A percentile compares a stretch with the other conserved stretches of the same genome.
Evolutionary conservation across 2,797 vertebrate genomes (phyloP).

Genomic region (Pitangus sulphuratus): DNA sequence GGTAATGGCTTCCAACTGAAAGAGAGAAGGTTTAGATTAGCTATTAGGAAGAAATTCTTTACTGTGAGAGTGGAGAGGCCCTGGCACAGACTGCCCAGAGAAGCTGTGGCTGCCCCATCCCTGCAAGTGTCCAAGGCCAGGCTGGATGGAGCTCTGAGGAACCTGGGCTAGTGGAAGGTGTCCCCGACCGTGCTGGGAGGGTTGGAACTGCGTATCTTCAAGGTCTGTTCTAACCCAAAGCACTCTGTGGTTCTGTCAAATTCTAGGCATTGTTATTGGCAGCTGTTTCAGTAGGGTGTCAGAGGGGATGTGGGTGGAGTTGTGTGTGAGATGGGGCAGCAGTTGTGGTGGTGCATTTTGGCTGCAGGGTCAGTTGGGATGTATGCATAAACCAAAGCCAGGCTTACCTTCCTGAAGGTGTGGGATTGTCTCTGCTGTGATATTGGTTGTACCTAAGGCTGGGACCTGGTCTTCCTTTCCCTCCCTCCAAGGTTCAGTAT

Average conservation of each 20-base stretch:
- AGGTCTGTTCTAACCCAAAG: neutral
- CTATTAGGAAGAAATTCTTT: neutral
- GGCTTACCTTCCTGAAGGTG: neutral
- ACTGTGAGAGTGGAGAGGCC: neutral
- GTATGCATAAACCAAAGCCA: fast-evolving
- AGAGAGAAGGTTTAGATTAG: neutral
- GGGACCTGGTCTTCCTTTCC: neutral
- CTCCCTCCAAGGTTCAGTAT: neutral
- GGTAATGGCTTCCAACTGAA: neutral
- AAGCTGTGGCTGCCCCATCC: neutral
- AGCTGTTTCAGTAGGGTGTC: neutral
- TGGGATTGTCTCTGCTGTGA: neutral
- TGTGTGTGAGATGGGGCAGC: neutral
- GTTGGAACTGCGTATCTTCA: neutral
- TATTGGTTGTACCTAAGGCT: neutral
- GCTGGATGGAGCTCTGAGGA: neutral
- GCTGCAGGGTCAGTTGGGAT: fast-evolving
- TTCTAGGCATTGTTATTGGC: neutral
- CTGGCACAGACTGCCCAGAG: neutral
- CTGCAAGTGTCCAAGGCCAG: neutral
- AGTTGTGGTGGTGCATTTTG: neutral
- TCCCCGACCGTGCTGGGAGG: neutral
- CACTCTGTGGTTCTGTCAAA: neutral
- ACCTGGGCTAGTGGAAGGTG: neutral
- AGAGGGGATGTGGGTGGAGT: neutral